Conservation (phyloP, 2,113 vertebrate species). For the Opisthocomus hoazin region DNA sequence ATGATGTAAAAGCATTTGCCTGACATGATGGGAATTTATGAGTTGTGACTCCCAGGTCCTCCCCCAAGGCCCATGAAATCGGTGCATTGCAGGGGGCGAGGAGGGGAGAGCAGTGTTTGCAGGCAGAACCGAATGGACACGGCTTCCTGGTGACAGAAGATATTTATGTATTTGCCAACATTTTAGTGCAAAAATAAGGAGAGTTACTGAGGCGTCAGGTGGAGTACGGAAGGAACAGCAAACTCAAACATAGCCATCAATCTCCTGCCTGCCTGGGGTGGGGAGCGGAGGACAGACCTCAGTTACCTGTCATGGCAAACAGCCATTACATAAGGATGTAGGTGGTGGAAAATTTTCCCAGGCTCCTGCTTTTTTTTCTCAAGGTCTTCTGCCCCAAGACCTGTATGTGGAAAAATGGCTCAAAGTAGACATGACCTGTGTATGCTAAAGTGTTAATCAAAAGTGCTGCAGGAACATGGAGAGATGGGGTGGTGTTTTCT, state of each 20-base stretch:
- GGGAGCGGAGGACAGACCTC: not conserved
- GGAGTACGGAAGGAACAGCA: not conserved
- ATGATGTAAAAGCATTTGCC: slow-evolving; percentile 53
- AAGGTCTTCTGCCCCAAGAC: not conserved
- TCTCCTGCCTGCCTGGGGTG: not conserved
- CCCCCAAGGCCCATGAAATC: slow-evolving; percentile 36
- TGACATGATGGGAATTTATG: slow-evolving; percentile 60
- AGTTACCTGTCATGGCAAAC: not conserved
- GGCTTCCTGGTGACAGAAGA: slow-evolving; percentile 31
- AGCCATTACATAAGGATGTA: not conserved
- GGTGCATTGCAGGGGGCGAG: not conserved
- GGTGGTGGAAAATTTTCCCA: not conserved
- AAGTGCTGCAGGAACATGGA: not conserved
- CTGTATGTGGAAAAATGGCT: not conserved
- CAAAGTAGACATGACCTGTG: fast-evolving
- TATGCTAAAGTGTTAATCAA: not conserved
- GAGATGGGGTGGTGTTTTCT: not conserved
- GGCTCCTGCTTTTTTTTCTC: not conserved
- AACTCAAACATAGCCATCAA: slow-evolving; percentile 45
- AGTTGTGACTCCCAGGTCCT: not conserved
- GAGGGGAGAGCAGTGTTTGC: not conserved
- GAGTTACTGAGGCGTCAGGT: not conserved
- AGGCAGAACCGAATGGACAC: not conserved
- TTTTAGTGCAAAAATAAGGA: slow-evolving; percentile 50
- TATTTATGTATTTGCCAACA: slow-evolving; percentile 56